These are phyloP conservation scores for Myotis findleyi DNA, from an alignment of 2,797 vertebrate species.

Conservation along the genomic window DNA sequence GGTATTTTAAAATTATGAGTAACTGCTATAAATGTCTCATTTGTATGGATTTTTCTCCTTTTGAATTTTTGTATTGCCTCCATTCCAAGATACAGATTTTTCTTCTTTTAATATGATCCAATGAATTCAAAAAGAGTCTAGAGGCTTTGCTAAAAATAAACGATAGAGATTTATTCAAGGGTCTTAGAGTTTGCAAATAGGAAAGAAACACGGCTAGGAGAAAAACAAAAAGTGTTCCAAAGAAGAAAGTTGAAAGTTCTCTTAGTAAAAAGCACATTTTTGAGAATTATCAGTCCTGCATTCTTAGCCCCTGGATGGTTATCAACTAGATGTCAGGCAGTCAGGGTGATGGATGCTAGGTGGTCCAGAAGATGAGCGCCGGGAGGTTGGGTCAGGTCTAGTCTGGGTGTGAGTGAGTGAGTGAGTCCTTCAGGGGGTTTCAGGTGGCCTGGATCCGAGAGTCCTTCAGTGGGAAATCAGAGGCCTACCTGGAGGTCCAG, in stretches of 20 bases:
- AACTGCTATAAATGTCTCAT: conserved; percentile 56
- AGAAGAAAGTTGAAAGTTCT: neutral
- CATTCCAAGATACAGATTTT: neutral
- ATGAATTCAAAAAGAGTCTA: neutral
- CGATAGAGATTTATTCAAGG: neutral
- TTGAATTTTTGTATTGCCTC: conserved; percentile 55
- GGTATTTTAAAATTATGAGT: conserved; percentile 19
- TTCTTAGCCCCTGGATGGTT: neutral
- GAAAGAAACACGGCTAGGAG: neutral
- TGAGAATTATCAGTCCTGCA: neutral
- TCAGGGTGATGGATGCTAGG: neutral
- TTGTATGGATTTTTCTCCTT: conserved; percentile 40
- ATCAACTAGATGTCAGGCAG: neutral
- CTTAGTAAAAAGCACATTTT: neutral
- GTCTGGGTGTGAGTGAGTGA: neutral
- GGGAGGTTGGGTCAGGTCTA: neutral
- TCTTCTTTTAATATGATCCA: neutral
- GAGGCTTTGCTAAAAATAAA: neutral
- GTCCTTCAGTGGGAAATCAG: neutral
- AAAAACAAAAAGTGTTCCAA: neutral
- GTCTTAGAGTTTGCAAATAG: neutral
- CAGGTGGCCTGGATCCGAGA: neutral
- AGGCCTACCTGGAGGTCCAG: neutral
- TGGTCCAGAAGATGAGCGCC: neutral
- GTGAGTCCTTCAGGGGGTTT: neutral